Evolutionary conservation across 2,113 vertebrate species (phyloP).

Genomic region (Oncorhynchus masou): DNA sequence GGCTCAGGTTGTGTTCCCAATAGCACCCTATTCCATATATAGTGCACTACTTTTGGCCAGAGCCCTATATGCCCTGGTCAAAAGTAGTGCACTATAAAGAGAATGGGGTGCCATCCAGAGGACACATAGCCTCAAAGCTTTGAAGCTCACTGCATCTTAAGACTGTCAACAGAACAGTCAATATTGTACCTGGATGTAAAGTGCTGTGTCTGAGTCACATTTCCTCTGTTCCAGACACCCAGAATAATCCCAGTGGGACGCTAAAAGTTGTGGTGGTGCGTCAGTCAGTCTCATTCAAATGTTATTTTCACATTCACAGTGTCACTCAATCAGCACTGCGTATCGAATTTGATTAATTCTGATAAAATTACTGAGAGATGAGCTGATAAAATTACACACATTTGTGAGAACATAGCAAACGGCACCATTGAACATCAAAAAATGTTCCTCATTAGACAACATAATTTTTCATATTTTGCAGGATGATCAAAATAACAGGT

Average conservation of each 20-base stretch:
- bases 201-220: background rate
- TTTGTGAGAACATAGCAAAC: background rate
- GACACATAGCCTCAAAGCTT: too few relatives aligned
- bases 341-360: background rate
- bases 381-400: too few relatives aligned
- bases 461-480: conserved; percentile 5
- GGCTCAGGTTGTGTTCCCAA: background rate
- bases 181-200: background rate
- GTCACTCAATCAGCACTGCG: background rate
- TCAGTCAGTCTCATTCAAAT: background rate
- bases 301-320: background rate
- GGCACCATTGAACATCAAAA: background rate
- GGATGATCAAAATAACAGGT: background rate
- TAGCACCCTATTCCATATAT: too few relatives aligned
- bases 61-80: too few relatives aligned
- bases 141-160: background rate
- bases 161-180: too few relatives aligned
- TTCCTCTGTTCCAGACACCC: conserved; percentile 26
- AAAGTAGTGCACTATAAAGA: too few relatives aligned
- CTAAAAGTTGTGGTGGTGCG: conserved; percentile 41
- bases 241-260: background rate
- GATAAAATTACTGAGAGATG: too few relatives aligned
- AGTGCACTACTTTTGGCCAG: too few relatives aligned
- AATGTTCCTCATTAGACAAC: background rate
- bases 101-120: too few relatives aligned